These are phyloP conservation scores for Andrena praecox DNA, from an alignment of 2,888 invertebrate genomes.

Conservation along the genomic window DNA sequence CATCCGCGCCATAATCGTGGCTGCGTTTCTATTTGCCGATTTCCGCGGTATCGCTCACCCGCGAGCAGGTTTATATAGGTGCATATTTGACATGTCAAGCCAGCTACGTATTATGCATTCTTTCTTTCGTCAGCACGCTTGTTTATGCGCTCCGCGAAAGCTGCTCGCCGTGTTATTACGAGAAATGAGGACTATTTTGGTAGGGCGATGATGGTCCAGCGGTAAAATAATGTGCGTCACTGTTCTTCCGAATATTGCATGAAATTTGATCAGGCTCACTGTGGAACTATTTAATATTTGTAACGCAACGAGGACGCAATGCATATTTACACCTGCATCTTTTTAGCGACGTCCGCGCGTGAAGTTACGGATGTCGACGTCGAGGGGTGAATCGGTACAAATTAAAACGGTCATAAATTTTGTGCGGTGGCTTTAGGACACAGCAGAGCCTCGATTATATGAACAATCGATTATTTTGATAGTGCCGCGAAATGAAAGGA, in stretches of 20 bases:
- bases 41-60: constrained; percentile 19
- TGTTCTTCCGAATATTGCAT: constrained; percentile 11
- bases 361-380: neutral
- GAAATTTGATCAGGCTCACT: neutral
- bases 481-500: no score
- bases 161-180: constrained; percentile 20
- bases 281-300: neutral
- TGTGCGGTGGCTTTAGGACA: neutral
- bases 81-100: constrained; percentile 6
- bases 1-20: constrained; percentile 27
- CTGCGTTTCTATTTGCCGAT: constrained; percentile 16
- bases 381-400: neutral
- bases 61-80: constrained; percentile 3
- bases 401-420: neutral
- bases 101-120: neutral
- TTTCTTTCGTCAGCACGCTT: constrained; percentile 1
- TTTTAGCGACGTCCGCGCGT: neutral
- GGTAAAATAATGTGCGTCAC: neutral
- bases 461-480: neutral
- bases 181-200: constrained; percentile 19
- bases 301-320: neutral
- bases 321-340: neutral
- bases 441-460: neutral
- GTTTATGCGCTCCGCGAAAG: neutral
- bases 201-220: constrained; percentile 39